Percentiles rank a stretch among this genome's conserved stretches.
phyloP scores from a whole-genome alignment of 1,140 invertebrate genomes.

The Rhizoglyphus robini region DNA sequence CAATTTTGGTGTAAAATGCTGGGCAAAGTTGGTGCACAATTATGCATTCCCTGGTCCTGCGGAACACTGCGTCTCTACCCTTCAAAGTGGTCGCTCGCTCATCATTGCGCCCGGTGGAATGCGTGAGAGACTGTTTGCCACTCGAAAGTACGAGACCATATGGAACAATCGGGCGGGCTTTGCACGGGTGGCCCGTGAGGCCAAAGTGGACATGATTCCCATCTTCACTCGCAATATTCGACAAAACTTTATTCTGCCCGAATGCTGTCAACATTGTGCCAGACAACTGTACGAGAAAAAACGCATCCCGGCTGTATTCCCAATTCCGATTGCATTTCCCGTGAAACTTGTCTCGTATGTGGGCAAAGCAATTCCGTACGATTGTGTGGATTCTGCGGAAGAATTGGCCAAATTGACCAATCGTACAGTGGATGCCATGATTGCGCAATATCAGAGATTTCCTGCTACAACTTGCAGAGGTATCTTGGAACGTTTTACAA shows the following conservation, averaged over 20 bases:
- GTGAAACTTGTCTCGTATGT: slow-evolving; percentile 84
- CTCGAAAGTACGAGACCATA: slow-evolving; percentile 43
- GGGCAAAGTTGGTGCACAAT: too few species aligned
- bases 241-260: slow-evolving; percentile 64
- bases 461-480: slow-evolving; percentile 71
- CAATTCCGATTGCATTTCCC: slow-evolving; percentile 91
- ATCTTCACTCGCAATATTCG: too few species aligned
- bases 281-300: slow-evolving; percentile 55
- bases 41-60: slow-evolving; percentile 86
- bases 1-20: slow-evolving; percentile 40
- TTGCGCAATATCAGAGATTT: slow-evolving; percentile 59
- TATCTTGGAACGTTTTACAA: slow-evolving; percentile 50
- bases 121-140: slow-evolving; percentile 64
- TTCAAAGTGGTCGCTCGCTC: slow-evolving; percentile 76
- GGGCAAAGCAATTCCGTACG: slow-evolving; percentile 62
- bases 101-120: slow-evolving; percentile 91
- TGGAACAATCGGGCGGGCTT: too few species aligned
- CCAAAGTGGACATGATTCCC: too few species aligned
- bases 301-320: slow-evolving; percentile 75
- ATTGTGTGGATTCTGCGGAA: too few species aligned
- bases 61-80: slow-evolving; percentile 75
- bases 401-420: slow-evolving; percentile 56
- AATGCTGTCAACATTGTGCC: slow-evolving; percentile 25
- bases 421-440: slow-evolving; percentile 53
- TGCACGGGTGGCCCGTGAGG: too few species aligned